Base-by-base conservation (phyloP, 2,113 vertebrate genomes). In the Percina caprodes region DNA sequence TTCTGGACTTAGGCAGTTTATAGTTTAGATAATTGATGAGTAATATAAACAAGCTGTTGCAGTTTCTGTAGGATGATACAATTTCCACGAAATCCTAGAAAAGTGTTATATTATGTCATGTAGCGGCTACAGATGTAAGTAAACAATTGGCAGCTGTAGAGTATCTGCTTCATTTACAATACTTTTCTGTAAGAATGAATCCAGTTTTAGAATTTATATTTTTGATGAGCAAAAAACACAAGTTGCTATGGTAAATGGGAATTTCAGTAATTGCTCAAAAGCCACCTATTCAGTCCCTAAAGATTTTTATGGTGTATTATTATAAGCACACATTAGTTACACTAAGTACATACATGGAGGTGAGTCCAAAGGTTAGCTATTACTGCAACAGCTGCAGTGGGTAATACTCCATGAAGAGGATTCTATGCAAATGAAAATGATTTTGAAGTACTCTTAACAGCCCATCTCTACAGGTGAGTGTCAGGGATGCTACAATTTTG, bases 1-100 rank as follows among this genome's bases (percentile, higher is more conserved):
- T n/a, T 82, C 30, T 55, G 5, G 48, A 49, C 55, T 69, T 56
- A 13, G 49, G 46, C 68, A 61, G 83, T 85, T 54, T 23, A 3
- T 69, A 48, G 63, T 91, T 89, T 85, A 83, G 33, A 55, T 79
- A 67, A 71, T 30, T 56, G 52, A 66, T 61, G 82, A 77, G 60
- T 42, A 54, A 72, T 39, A 19, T 16, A 80, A 86, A 90, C 85
- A 88, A 13, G 15, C 18, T 62, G 60, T 23, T 79, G 70, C 5
- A 0, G 0, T 42, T 60, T 48, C 24, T 71, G 46, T 55, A 7
- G 6, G 6, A 49, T 33, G 39, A 56, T 18, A 65, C 14, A 65
- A 71, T 77, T 88, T 84, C 60, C 39, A 67, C 3, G 35, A 86
- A 74, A 69, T 54, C 18, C 12, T 9, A 21, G 39, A 72, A 78